Percentiles rank a stretch among this genome's conserved stretches.
Conservation (phyloP, 2,888 invertebrate genomes). For the Geophilus truncorum region DNA sequence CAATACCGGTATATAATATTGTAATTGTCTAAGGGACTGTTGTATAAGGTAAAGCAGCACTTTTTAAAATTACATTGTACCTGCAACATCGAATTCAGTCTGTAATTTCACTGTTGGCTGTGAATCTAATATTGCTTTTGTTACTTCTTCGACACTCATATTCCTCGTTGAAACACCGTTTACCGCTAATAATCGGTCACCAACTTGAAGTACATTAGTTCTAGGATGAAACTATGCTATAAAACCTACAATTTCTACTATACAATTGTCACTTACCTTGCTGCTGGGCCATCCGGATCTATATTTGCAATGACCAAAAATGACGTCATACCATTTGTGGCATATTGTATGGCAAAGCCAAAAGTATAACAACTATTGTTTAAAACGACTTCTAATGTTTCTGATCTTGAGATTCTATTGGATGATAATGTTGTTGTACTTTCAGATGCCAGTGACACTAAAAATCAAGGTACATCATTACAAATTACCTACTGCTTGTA, state of each 20-base stretch:
- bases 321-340: conserved; percentile 44
- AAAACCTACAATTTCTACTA: neutral
- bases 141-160: conserved; percentile 49
- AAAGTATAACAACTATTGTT: conserved; percentile 53
- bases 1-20: too few species aligned
- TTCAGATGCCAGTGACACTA: conserved; percentile 11
- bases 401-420: conserved; percentile 53
- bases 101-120: conserved; percentile 63
- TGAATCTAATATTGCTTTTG: conserved; percentile 47
- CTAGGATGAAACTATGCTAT: conserved; percentile 33
- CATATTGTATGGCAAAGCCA: conserved; percentile 54
- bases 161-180: conserved; percentile 64
- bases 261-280: conserved; percentile 51
- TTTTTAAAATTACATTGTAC: too few species aligned
- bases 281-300: conserved; percentile 56
- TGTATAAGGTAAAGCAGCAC: too few species aligned
- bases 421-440: neutral
- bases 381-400: conserved; percentile 55
- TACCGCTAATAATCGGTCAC: conserved; percentile 77
- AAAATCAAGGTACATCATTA: neutral
- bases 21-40: too few species aligned
- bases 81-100: conserved; percentile 81
- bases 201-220: conserved; percentile 50
- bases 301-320: conserved; percentile 54
- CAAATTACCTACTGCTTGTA: neutral